Evolutionary conservation across 1,140 invertebrate genomes (phyloP).

Genomic region (Formica selysi): DNA sequence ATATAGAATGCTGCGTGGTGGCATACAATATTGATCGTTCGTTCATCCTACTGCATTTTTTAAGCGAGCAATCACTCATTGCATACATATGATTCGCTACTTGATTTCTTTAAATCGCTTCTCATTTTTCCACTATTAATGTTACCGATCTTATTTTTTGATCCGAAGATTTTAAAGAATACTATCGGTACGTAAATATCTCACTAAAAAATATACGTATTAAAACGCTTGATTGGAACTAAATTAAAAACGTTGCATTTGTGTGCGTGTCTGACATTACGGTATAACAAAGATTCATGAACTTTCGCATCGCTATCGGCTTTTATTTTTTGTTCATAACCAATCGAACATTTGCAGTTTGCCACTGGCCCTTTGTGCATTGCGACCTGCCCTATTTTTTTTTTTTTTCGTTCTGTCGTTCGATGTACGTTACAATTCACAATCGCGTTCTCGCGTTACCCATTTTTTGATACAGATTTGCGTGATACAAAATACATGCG

Average conservation of each 20-base stretch:
- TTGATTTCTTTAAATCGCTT: not conserved
- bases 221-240: conserved; percentile 21
- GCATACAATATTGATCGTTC: conserved; percentile 63
- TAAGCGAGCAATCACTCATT: conserved; percentile 44
- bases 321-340: conserved; percentile 51
- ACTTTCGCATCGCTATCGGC: not conserved
- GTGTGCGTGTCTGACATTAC: conserved; percentile 1
- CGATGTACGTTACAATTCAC: conserved; percentile 56
- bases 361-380: conserved; percentile 42
- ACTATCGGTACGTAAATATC: not conserved
- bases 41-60: conserved; percentile 41
- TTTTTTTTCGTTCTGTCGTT: conserved; percentile 17
- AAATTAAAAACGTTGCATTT: conserved; percentile 36
- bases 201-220: not conserved
- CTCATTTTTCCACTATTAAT: conserved; percentile 9
- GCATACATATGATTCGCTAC: conserved; percentile 20
- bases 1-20: conserved; percentile 7
- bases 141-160: not conserved
- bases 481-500: conserved; percentile 60
- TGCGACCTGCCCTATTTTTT: conserved; percentile 20
- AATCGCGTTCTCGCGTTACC: conserved; percentile 48
- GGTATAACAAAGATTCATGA: conserved; percentile 48
- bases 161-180: not conserved
- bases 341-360: conserved; percentile 58
- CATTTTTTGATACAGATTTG: conserved; percentile 53